Percentiles rank a stretch among this genome's conserved stretches.
Conservation (phyloP, 2,888 invertebrate genomes). For the Leucozona laternaria region DNA sequence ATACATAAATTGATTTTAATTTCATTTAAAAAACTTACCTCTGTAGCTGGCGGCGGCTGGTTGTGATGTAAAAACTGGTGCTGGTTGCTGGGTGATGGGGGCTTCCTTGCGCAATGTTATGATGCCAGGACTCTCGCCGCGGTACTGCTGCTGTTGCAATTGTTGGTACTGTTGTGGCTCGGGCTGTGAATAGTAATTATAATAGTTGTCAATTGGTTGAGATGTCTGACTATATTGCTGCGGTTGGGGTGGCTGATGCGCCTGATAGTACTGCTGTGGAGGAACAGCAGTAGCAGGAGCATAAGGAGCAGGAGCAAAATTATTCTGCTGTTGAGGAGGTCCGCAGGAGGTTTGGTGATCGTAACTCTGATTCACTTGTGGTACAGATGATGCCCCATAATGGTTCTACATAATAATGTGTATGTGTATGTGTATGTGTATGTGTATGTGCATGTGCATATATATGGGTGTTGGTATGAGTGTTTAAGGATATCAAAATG, state of each 20-base stretch:
- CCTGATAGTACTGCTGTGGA: constrained; percentile 76
- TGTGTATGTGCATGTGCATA: not conserved
- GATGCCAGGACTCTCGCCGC: constrained; percentile 85
- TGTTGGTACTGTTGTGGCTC: constrained; percentile 77
- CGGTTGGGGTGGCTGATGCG: constrained; percentile 79
- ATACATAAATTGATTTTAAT: constrained; percentile 17
- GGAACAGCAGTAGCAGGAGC: constrained; percentile 74
- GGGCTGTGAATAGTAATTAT: constrained; percentile 83
- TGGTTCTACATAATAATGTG: constrained; percentile 59
- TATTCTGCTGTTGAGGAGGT: constrained; percentile 76
- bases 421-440: constrained; percentile 11
- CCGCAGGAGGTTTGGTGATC: constrained; percentile 76
- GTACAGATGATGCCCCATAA: constrained; percentile 71
- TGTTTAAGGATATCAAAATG: constrained; percentile 19
- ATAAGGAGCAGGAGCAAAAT: constrained; percentile 76
- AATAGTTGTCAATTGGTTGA: constrained; percentile 80
- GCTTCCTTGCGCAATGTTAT: constrained; percentile 87
- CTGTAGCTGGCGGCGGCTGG: constrained; percentile 90
- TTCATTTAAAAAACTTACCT: constrained; percentile 84
- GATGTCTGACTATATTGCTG: constrained; percentile 77
- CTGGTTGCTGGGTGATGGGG: constrained; percentile 90
- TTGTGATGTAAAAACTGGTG: constrained; percentile 91
- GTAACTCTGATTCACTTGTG: constrained; percentile 75
- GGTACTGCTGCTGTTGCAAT: constrained; percentile 78
- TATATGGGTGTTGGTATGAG: not conserved